Evolutionary conservation across 2,888 invertebrate species (phyloP).

Genomic region (Synanthedon myopaeformis): DNA sequence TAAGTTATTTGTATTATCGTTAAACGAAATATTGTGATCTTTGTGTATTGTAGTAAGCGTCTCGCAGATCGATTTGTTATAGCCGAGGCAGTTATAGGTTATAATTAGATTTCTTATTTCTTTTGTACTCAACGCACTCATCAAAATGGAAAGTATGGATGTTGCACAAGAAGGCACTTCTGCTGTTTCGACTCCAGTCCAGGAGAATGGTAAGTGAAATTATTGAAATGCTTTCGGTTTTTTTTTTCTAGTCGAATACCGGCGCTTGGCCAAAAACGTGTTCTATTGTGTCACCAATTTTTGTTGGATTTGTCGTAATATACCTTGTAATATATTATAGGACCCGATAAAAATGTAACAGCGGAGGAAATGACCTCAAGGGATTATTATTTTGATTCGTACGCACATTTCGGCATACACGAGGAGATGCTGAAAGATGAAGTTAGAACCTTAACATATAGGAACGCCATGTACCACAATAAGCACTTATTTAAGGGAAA

Average conservation of each 20-base stretch:
- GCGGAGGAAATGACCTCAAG: conserved; percentile 99
- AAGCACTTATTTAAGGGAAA: conserved; percentile 96
- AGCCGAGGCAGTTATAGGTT: conserved; percentile 30
- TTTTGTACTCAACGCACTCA: conserved; percentile 15
- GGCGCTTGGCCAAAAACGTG: conserved; percentile 48
- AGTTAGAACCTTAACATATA: conserved; percentile 96
- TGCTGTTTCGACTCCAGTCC: conserved; percentile 47
- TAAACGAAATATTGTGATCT: too few relatives aligned
- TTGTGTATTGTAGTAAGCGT: too few relatives aligned
- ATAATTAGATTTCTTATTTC: conserved; percentile 25
- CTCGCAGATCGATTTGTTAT: conserved; percentile 1
- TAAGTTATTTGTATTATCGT: too few relatives aligned
- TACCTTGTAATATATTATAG: conserved; percentile 20
- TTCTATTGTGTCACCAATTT: conserved; percentile 25
- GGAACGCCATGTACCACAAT: conserved; percentile 99
- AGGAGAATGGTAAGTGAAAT: conserved; percentile 53
- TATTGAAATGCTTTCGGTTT: too few relatives aligned
- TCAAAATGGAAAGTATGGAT: conserved; percentile 66
- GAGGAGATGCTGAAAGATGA: conserved; percentile 99
- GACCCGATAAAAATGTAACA: conserved; percentile 69
- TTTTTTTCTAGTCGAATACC: conserved; percentile 10
- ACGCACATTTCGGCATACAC: conserved; percentile 99
- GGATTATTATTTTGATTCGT: conserved; percentile 99
- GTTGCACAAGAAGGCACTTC: conserved; percentile 59
- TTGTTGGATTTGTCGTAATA: conserved; percentile 1